These are phyloP conservation scores for Timandra comae DNA, from an alignment of 2,888 invertebrate genomes.

Conservation along the genomic window DNA sequence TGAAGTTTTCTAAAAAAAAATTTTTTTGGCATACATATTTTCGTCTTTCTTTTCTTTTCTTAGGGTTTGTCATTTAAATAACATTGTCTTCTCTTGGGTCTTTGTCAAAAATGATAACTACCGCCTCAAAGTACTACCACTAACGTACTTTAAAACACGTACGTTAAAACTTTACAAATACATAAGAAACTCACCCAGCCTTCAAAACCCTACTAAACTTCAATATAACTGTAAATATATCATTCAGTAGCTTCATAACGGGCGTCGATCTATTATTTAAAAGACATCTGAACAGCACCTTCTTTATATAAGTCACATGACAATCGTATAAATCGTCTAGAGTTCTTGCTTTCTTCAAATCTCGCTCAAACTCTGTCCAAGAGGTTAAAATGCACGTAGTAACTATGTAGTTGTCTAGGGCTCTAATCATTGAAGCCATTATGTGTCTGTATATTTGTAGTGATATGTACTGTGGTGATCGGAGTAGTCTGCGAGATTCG, in stretches of 20 bases:
- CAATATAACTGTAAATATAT: slow-evolving; percentile 83
- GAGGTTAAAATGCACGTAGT: slow-evolving; percentile 85
- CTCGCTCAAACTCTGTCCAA: slow-evolving; percentile 84
- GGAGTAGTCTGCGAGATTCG: slow-evolving; percentile 64
- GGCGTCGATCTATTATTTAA: slow-evolving; percentile 82
- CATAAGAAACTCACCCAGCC: slow-evolving; percentile 62
- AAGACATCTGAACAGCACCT: slow-evolving; percentile 84
- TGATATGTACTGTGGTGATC: slow-evolving; percentile 82
- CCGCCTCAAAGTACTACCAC: too few relatives aligned
- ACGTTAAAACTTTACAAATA: too few relatives aligned
- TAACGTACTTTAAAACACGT: too few relatives aligned
- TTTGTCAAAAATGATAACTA: too few relatives aligned
- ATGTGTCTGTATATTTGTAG: slow-evolving; percentile 84
- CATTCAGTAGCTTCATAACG: slow-evolving; percentile 81
- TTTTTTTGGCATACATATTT: too few relatives aligned
- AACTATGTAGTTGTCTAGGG: slow-evolving; percentile 85
- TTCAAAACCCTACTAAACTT: slow-evolving; percentile 81
- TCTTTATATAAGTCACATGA: slow-evolving; percentile 85
- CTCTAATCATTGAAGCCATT: slow-evolving; percentile 85
- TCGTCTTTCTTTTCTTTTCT: too few relatives aligned
- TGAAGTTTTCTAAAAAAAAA: too few relatives aligned
- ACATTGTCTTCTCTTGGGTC: too few relatives aligned
- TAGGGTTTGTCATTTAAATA: too few relatives aligned
- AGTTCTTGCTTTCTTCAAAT: slow-evolving; percentile 79
- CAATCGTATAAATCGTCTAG: slow-evolving; percentile 84